Conservation (phyloP, 2,888 invertebrate genomes). For the Drosophila phalerata region DNA sequence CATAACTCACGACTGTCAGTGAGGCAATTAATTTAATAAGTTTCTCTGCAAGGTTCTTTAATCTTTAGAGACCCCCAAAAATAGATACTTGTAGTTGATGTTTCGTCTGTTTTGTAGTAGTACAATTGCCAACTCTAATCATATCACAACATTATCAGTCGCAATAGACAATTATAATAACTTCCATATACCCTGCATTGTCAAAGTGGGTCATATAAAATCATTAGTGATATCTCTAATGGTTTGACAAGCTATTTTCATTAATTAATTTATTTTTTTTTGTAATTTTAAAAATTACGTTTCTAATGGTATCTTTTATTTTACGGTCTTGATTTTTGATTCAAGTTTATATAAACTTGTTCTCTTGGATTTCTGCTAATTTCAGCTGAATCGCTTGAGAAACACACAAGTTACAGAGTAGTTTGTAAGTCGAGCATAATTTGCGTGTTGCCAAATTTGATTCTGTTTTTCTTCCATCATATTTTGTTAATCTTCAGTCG, state of each 20-base stretch:
- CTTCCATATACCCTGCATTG: slow-evolving; percentile 5
- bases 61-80: background rate
- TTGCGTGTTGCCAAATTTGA: background rate
- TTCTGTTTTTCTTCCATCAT: background rate
- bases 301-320: no score
- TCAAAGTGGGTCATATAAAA: background rate
- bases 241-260: no score
- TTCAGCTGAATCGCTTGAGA: slow-evolving; percentile 1
- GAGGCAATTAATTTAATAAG: slow-evolving; percentile 10
- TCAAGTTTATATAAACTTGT: background rate
- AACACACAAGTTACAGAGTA: background rate
- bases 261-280: background rate
- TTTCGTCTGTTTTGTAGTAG: background rate
- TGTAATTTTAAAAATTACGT: background rate
- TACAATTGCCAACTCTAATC: background rate
- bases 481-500: background rate
- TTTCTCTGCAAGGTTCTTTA: background rate
- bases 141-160: background rate
- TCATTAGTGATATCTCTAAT: no score
- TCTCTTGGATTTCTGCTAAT: background rate
- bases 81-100: slow-evolving; percentile 6
- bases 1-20: background rate
- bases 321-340: background rate
- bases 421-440: background rate
- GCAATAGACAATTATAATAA: slow-evolving; percentile 10